These are phyloP conservation scores for Hanleya hanleyi DNA, from an alignment of 2,888 invertebrate genomes.

Conservation along the genomic window DNA sequence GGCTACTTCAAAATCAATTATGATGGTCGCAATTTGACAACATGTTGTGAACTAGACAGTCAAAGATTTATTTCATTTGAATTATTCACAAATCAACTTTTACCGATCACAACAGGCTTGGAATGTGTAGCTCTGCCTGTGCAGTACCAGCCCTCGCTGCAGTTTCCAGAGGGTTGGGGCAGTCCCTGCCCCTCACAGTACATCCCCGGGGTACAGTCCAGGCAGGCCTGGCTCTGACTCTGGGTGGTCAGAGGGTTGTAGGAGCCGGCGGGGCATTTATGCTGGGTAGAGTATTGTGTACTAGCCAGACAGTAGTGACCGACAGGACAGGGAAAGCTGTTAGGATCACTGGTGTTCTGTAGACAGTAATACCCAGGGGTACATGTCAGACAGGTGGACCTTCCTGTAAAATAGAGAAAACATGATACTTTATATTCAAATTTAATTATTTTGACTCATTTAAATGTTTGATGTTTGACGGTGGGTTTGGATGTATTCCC, in stretches of 20 bases:
- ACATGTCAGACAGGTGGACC: conserved; percentile 57
- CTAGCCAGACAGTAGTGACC: conserved; percentile 65
- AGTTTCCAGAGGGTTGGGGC: conserved; percentile 53
- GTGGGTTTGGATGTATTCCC: too few species aligned
- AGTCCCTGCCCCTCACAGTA: conserved; percentile 62
- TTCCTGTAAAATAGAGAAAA: too few species aligned
- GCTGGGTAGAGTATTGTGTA: conserved; percentile 55
- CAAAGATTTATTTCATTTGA: not conserved
- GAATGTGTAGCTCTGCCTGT: conserved; percentile 56
- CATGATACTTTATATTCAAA: too few species aligned
- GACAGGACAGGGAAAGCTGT: conserved; percentile 44
- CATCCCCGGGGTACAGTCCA: conserved; percentile 61
- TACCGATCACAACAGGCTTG: conserved; percentile 59
- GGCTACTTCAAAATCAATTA: not conserved
- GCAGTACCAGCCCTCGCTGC: conserved; percentile 68
- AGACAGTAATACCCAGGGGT: conserved; percentile 65
- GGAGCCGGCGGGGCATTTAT: conserved; percentile 61
- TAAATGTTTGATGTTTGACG: too few species aligned
- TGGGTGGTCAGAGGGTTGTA: conserved; percentile 56
- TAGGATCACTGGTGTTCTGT: conserved; percentile 56
- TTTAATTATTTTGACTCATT: too few species aligned
- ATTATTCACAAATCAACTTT: conserved; percentile 9
- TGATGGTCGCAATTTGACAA: not conserved
- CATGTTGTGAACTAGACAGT: not conserved
- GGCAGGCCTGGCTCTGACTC: conserved; percentile 50